Conservation (phyloP, 2,888 invertebrate genomes). For the Diabrotica balteata region DNA sequence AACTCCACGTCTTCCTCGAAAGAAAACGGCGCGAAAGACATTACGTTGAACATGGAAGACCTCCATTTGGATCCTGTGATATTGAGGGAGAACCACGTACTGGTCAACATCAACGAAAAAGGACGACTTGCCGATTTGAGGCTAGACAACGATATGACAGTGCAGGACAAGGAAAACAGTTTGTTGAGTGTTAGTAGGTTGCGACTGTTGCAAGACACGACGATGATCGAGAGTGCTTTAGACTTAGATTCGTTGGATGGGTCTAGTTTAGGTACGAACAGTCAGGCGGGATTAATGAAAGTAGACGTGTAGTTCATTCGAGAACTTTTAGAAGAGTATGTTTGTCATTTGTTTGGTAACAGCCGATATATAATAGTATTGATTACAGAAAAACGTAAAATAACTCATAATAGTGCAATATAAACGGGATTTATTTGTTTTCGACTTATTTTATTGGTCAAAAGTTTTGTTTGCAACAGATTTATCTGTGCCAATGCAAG, state of each 20-base stretch:
- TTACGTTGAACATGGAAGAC: slow-evolving; percentile 61
- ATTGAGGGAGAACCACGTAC: slow-evolving; percentile 54
- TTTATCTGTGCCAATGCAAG: no score
- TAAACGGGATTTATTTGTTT: neutral
- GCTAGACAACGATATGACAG: slow-evolving; percentile 57
- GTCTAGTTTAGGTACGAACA: slow-evolving; percentile 72
- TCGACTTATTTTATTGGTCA: neutral
- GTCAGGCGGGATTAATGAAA: slow-evolving; percentile 73
- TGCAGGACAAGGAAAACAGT: slow-evolving; percentile 59
- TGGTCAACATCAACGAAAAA: slow-evolving; percentile 49
- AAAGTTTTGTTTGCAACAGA: no score
- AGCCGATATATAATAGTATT: no score
- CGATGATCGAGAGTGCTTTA: slow-evolving; percentile 89
- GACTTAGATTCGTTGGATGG: slow-evolving; percentile 87
- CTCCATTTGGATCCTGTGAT: slow-evolving; percentile 64
- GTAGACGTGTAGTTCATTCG: slow-evolving; percentile 57
- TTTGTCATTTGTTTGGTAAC: no score
- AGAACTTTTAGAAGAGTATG: neutral
- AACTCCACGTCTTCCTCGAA: slow-evolving; percentile 41
- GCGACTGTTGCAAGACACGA: slow-evolving; percentile 82
- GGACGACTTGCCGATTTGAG: slow-evolving; percentile 44
- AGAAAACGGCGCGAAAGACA: slow-evolving; percentile 29
- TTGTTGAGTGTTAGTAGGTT: slow-evolving; percentile 71
- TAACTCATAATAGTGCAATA: neutral
- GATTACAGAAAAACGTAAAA: neutral